Base-by-base conservation (phyloP, 2,113 vertebrate genomes). In the Nerophis lumbriciformis region DNA sequence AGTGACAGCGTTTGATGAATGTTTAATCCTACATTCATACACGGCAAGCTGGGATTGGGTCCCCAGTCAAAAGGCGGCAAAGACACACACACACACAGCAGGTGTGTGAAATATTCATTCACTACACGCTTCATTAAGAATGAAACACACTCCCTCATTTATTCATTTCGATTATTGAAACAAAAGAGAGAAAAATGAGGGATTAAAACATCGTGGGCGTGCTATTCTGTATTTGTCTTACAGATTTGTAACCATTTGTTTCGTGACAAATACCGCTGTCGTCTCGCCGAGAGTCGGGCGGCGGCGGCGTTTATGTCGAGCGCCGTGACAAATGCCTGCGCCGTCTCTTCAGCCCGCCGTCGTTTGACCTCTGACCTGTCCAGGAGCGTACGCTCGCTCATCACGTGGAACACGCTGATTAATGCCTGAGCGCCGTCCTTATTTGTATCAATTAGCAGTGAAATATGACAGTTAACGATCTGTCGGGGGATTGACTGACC, bases 211-310 rank as follows among this genome's bases (percentile, higher is more conserved):
- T 77, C 73, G 83, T 70, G 67, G 79, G 81, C 54, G 42, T 59
- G 75, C 75, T 77, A 79, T 88, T 85, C 84, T 74, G 65, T 83
- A 78, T 90, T 89, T 91, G 90, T 89, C 84, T 71, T 57, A n/a
- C 79, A 87, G 79, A 87, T 91, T 91, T 91, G 90, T 91, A 90
- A 79, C 88, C 57, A 86, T 90, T 91, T 90, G 88, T 90, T 89
- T 90, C 83, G 83, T 87, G 86, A 89, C 83, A 88, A 87, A 86
- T 87, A 88, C 88, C 54, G 81, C 77, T 88, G 87, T 89, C 86
- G 58, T 80, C 88, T 82, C 65, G 72, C 69, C 66, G 78, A 48
- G 83, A 86, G 80, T 71, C 72, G 72, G 64, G 69, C 80, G 73
- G 68, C 80, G 73, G 79, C 71, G 16, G 53, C 71, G 74, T 83